Conservation (phyloP, 1,140 invertebrate genomes). For the Drosophila tsacasi region DNA sequence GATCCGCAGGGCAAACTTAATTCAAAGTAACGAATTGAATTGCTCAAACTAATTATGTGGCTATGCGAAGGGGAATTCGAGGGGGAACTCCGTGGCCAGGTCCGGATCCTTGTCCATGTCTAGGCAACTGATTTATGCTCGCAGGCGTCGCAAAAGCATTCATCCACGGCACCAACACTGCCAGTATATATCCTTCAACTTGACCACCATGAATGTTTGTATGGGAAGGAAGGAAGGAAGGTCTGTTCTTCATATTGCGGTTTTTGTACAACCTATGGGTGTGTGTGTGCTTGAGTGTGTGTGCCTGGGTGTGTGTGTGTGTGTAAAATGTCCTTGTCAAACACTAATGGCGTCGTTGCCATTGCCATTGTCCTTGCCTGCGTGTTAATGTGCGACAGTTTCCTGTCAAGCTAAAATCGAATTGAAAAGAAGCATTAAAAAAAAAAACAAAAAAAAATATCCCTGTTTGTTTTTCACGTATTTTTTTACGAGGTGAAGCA, state of each 20-base stretch:
- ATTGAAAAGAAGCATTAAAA: constrained; percentile 53
- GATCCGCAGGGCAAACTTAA: constrained; percentile 42
- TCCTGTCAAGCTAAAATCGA: constrained; percentile 65
- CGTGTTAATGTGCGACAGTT: constrained; percentile 74
- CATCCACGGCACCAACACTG: constrained; percentile 32
- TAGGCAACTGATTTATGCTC: constrained; percentile 57
- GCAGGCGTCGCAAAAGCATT: constrained; percentile 53
- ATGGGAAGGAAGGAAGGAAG: constrained; percentile 6
- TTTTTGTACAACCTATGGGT: constrained; percentile 22
- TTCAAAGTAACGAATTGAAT: constrained; percentile 50
- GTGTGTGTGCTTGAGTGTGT: constrained; percentile 41
- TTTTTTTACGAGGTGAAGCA: constrained; percentile 43
- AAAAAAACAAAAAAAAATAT: constrained; percentile 20
- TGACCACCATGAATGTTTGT: constrained; percentile 36
- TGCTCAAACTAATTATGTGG: constrained; percentile 64
- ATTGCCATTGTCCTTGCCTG: constrained; percentile 70
- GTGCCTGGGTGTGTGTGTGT: constrained; percentile 10
- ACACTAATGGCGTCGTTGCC: constrained; percentile 78
- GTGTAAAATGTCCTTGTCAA: constrained; percentile 75
- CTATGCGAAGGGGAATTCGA: neutral
- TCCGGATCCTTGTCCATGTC: neutral
- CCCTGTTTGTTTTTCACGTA: constrained; percentile 40
- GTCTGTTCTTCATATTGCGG: constrained; percentile 49
- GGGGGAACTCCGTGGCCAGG: neutral
- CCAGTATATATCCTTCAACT: constrained; percentile 53